A percentile compares a stretch with the other conserved stretches of the same genome.
Evolutionary conservation across 2,888 invertebrate species (phyloP).

Genomic region (Thymelicus sylvestris): DNA sequence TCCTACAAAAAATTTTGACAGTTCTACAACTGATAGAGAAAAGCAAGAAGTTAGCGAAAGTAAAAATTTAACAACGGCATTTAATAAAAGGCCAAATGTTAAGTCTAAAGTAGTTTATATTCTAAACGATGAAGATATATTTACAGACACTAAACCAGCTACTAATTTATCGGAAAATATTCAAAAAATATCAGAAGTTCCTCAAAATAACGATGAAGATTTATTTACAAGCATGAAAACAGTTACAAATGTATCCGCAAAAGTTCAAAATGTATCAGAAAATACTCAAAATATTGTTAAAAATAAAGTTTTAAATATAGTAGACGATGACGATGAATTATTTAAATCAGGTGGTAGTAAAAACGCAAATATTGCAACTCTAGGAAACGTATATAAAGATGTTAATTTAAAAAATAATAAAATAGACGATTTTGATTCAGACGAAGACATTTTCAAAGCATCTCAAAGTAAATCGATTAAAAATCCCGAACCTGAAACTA

Average conservation of each 20-base stretch:
- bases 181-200: constrained; percentile 31
- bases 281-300: constrained; percentile 26
- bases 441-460: constrained; percentile 38
- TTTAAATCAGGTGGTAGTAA: constrained; percentile 42
- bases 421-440: constrained; percentile 26
- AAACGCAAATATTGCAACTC: constrained; percentile 24
- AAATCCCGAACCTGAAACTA: neutral
- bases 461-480: constrained; percentile 15
- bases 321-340: constrained; percentile 45
- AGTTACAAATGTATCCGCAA: constrained; percentile 35
- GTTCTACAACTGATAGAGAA: neutral
- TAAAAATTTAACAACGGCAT: constrained; percentile 8
- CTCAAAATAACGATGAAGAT: constrained; percentile 65
- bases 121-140: constrained; percentile 75
- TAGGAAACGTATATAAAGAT: constrained; percentile 26
- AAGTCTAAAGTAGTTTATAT: constrained; percentile 73
- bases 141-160: constrained; percentile 47
- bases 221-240: constrained; percentile 57
- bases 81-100: constrained; percentile 39
- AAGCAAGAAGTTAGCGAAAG: constrained; percentile 4
- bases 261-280: constrained; percentile 36
- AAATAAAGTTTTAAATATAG: constrained; percentile 38
- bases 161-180: constrained; percentile 39
- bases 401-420: constrained; percentile 9
- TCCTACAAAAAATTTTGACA: neutral